A percentile compares a stretch with the other conserved stretches of the same genome.
Conservation (phyloP, 2,113 vertebrate species). For the Acrocephalus kingi region DNA sequence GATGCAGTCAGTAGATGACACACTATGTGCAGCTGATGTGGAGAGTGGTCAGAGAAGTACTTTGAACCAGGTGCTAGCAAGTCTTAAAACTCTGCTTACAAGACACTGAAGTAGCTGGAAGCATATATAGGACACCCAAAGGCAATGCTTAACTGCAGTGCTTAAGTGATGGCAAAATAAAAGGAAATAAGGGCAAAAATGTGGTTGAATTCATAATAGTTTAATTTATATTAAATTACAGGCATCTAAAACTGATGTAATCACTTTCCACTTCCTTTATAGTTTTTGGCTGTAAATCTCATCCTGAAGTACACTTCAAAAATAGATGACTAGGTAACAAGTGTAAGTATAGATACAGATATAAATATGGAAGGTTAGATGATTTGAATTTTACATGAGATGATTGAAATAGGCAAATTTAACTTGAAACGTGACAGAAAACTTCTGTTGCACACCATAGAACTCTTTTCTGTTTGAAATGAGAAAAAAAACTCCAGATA, state of each 20-base stretch:
- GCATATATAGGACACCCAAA: neutral
- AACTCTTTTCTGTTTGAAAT: neutral
- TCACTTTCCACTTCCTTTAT: neutral
- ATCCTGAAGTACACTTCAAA: neutral
- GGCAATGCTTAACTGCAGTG: neutral
- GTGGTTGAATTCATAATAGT: neutral
- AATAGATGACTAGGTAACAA: neutral
- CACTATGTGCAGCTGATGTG: neutral
- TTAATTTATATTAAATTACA: neutral
- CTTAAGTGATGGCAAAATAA: neutral
- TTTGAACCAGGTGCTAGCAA: neutral
- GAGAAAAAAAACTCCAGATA: neutral
- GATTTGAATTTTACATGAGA: neutral
- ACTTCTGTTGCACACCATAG: neutral
- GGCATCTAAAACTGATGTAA: neutral
- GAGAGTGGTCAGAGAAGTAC: neutral
- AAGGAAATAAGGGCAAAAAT: neutral
- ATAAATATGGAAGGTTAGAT: neutral
- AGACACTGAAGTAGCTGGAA: neutral
- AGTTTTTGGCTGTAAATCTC: neutral
- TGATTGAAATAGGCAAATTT: neutral
- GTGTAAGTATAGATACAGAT: neutral
- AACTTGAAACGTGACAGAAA: neutral
- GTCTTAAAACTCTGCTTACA: neutral
- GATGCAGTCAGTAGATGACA: neutral